phyloP scores from a whole-genome alignment of 2,888 invertebrate genomes.

The Lepidocyrtoides sp. region DNA sequence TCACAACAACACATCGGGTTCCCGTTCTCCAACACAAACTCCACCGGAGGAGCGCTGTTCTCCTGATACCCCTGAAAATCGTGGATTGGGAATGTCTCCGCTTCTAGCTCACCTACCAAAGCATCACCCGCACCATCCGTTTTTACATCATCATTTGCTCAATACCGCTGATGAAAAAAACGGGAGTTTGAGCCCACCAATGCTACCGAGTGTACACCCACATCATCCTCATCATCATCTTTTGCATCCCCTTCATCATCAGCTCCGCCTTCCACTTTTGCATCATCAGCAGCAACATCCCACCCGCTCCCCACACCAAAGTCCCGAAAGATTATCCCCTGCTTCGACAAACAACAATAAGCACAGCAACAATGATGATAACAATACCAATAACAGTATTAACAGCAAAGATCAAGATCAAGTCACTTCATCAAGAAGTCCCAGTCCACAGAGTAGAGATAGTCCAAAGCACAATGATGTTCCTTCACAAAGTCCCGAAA shows the following conservation, averaged over 20 bases:
- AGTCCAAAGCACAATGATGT: conserved; percentile 44
- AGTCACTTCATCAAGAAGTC: conserved; percentile 60
- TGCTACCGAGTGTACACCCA: conserved; percentile 45
- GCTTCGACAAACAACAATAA: conserved; percentile 43
- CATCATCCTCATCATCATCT: conserved; percentile 68
- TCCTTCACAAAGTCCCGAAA: conserved; percentile 57
- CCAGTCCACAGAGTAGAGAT: conserved; percentile 71
- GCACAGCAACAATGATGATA: conserved; percentile 68
- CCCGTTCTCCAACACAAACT: conserved; percentile 32
- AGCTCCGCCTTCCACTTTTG: conserved; percentile 55
- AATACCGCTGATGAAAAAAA: conserved; percentile 49
- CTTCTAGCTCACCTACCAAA: conserved; percentile 69
- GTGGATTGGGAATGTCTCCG: conserved; percentile 49
- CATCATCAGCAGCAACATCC: conserved; percentile 59
- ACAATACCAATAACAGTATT: conserved; percentile 74
- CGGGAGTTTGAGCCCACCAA: conserved; percentile 65
- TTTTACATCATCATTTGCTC: conserved; percentile 65
- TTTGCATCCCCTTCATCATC: conserved; percentile 55
- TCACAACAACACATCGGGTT: background rate
- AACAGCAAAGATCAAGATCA: conserved; percentile 66
- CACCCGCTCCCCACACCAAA: conserved; percentile 74
- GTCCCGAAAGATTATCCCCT: conserved; percentile 76
- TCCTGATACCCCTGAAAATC: conserved; percentile 79
- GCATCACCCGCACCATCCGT: conserved; percentile 70
- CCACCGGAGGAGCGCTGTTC: conserved; percentile 20